Conservation (phyloP, 2,797 vertebrate species). For the Chaetophractus vellerosus region DNA sequence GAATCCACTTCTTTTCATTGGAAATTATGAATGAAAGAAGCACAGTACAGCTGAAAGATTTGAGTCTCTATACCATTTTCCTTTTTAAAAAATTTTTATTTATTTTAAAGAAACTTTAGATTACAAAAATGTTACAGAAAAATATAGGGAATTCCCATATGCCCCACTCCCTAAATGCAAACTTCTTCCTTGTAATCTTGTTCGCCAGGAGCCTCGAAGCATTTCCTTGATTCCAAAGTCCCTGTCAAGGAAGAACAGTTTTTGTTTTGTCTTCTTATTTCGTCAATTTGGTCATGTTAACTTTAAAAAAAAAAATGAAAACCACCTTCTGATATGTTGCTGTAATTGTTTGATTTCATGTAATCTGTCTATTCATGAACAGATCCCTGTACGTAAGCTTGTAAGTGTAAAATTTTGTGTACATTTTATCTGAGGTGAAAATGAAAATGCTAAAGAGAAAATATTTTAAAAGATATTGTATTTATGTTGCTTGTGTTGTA, state of each 20-base stretch:
- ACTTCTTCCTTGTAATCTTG: slow-evolving; percentile 72
- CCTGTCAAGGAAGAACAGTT: slow-evolving; percentile 79
- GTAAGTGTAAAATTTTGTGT: slow-evolving; percentile 91
- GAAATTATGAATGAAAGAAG: slow-evolving; percentile 74
- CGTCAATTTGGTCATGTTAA: slow-evolving; percentile 76
- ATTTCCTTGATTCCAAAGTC: slow-evolving; percentile 80
- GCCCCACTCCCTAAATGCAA: neutral
- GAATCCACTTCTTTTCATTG: slow-evolving; percentile 84
- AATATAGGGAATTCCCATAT: too few relatives aligned
- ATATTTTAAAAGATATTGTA: slow-evolving; percentile 91
- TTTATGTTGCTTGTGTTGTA: slow-evolving; percentile 94
- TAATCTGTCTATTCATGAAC: slow-evolving; percentile 83
- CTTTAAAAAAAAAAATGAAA: slow-evolving; percentile 71
- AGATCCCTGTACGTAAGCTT: slow-evolving; percentile 89
- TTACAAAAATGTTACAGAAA: too few relatives aligned
- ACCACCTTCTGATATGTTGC: slow-evolving; percentile 77
- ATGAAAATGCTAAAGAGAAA: slow-evolving; percentile 90
- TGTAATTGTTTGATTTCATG: slow-evolving; percentile 86
- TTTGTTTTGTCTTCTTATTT: slow-evolving; percentile 80
- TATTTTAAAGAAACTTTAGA: too few relatives aligned
- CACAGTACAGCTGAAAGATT: slow-evolving; percentile 78
- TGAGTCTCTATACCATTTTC: slow-evolving; percentile 80
- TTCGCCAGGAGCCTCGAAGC: slow-evolving; percentile 85
- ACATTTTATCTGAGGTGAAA: slow-evolving; percentile 90
- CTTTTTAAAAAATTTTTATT: neutral